A percentile compares a stretch with the other conserved stretches of the same genome.
Conservation (phyloP, 2,113 vertebrate genomes). For the Sphaerodactylus townsendi region DNA sequence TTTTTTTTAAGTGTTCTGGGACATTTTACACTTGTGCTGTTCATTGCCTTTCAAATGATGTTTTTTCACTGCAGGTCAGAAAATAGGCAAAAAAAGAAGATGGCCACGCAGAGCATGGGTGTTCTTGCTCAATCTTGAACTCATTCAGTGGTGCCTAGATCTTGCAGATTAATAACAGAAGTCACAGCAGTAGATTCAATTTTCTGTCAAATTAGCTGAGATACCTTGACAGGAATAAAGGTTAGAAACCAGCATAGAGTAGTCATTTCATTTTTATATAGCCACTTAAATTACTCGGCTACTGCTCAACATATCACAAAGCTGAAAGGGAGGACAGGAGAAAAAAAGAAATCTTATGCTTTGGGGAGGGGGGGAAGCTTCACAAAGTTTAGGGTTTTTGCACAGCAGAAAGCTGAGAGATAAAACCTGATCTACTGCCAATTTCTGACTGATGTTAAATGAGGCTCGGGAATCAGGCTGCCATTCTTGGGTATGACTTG, state of each 20-base stretch:
- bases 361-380: neutral
- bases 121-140: neutral
- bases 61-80: neutral
- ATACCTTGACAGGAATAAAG: neutral
- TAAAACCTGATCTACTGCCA: neutral
- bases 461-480: neutral
- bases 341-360: neutral
- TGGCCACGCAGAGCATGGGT: neutral
- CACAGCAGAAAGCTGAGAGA: neutral
- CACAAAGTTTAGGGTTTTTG: neutral
- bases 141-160: neutral
- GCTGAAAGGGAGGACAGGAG: neutral
- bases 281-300: constrained; percentile 11
- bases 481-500: neutral
- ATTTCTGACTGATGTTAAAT: neutral
- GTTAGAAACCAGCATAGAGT: neutral
- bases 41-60: neutral
- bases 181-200: constrained; percentile 5
- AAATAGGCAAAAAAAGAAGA: neutral
- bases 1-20: constrained; percentile 40
- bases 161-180: constrained; percentile 17
- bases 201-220: constrained; percentile 23
- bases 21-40: constrained; percentile 15
- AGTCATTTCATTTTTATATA: neutral
- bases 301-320: neutral